Evolutionary conservation across 2,888 invertebrate genomes (phyloP), one percentile per base, ranked within the genome.

Genomic region (Sphaeridia pumilis): DNA sequence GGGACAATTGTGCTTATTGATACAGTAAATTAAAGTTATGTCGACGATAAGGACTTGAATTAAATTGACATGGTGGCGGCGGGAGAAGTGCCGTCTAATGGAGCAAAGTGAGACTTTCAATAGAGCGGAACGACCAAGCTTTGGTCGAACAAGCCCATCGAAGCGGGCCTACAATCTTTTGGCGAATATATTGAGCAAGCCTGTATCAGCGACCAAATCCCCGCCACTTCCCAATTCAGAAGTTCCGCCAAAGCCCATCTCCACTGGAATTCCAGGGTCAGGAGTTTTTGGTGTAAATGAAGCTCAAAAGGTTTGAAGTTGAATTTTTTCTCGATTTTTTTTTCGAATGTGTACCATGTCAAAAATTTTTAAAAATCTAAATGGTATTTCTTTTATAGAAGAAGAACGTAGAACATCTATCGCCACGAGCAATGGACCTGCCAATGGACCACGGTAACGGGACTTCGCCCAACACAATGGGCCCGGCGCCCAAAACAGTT

Each of bases 131-230:
- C 38, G 59, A 54, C 56, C 48, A 31, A 57, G 58, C 54, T 54
- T 56, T 50, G 55, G 53, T 5, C 10, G 17, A 38, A 38, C 27
- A 25, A 55, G 57, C 49, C 45, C 57, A 54, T 57, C 59, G 54
- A 59, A 58, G 34, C 54, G 56, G 38, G 50, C 59, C 52, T 60
- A 63, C 52, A 57, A 57, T 51, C 53, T 63, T 38, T 59, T 63
- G 49, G 56, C n/a, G n/a, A n/a, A n/a, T n/a, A n/a, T n/a, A n/a
- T n/a, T n/a, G n/a, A n/a, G n/a, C n/a, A n/a, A n/a, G n/a, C n/a
- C n/a, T n/a, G n/a, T n/a, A n/a, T n/a, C n/a, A n/a, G n/a, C n/a
- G n/a, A n/a, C n/a, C n/a, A n/a, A n/a, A n/a, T n/a, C n/a, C n/a
- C n/a, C n/a, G n/a, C n/a, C n/a, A n/a, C 25, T 43, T 27, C 24